These are phyloP conservation scores for Radopholus similis DNA, from an alignment of 1,140 invertebrate genomes.

Conservation along the genomic window DNA sequence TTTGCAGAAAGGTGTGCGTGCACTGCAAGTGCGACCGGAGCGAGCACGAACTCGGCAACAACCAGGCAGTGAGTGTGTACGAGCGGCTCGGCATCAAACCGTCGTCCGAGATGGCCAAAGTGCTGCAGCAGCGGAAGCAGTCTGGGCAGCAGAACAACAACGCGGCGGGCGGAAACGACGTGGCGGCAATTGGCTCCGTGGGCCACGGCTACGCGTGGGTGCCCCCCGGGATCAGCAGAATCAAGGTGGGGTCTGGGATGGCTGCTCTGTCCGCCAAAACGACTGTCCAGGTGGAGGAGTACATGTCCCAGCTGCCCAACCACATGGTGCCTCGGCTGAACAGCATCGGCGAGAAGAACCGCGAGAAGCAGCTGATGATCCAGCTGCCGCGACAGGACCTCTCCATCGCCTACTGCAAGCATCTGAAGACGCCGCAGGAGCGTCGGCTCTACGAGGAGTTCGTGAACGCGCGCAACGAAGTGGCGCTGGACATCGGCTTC, in stretches of 20 bases:
- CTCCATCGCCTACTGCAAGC: constrained; percentile 79
- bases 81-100: constrained; percentile 58
- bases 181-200: constrained; percentile 49
- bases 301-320: constrained; percentile 73
- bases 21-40: constrained; percentile 59
- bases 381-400: constrained; percentile 87
- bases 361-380: constrained; percentile 76
- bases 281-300: constrained; percentile 67
- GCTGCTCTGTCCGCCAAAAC: background rate
- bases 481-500: constrained; percentile 85
- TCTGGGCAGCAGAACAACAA: constrained; percentile 21
- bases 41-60: constrained; percentile 52
- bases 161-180: background rate
- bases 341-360: constrained; percentile 72
- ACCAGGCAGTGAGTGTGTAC: constrained; percentile 58
- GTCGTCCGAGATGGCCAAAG: constrained; percentile 34
- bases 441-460: constrained; percentile 69
- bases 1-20: constrained; percentile 58
- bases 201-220: constrained; percentile 58
- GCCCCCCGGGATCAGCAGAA: constrained; percentile 51
- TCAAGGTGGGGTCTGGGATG: constrained; percentile 34
- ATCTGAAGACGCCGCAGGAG: constrained; percentile 66
- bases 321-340: constrained; percentile 73
- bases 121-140: constrained; percentile 19
- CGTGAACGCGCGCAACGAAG: constrained; percentile 82